Evolutionary conservation across 1,140 invertebrate species (phyloP).

Genomic region (Cydia amplana): DNA sequence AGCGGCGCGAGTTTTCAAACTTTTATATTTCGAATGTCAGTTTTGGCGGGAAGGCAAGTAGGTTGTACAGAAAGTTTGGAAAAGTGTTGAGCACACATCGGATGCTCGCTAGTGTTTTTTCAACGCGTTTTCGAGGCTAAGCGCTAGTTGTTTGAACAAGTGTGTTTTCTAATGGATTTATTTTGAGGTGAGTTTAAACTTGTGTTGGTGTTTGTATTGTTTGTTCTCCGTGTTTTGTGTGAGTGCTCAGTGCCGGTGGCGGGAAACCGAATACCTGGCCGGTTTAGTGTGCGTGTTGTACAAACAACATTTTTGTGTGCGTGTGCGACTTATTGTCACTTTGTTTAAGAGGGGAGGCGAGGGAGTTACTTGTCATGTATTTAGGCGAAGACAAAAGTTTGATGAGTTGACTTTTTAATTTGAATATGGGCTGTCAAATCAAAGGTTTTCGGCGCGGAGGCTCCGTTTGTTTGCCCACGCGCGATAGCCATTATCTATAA

Average conservation of each 20-base stretch:
- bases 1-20: slow-evolving; percentile 36
- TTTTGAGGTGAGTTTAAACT: slow-evolving; percentile 80
- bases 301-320: slow-evolving; percentile 65
- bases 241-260: slow-evolving; percentile 71
- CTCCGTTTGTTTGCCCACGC: slow-evolving; percentile 48
- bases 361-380: slow-evolving; percentile 77
- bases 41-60: slow-evolving; percentile 66
- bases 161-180: slow-evolving; percentile 80
- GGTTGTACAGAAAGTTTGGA: slow-evolving; percentile 73
- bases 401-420: slow-evolving; percentile 77
- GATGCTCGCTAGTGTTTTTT: slow-evolving; percentile 76
- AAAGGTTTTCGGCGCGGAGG: background rate
- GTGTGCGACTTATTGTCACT: slow-evolving; percentile 74
- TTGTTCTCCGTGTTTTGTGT: slow-evolving; percentile 76
- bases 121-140: slow-evolving; percentile 79
- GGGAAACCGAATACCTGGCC: slow-evolving; percentile 78
- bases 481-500: slow-evolving; percentile 47
- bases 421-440: slow-evolving; percentile 31
- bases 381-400: slow-evolving; percentile 75
- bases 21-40: slow-evolving; percentile 40
- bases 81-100: slow-evolving; percentile 74
- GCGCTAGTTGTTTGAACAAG: slow-evolving; percentile 79
- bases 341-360: slow-evolving; percentile 67
- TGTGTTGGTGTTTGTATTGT: slow-evolving; percentile 79
- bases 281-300: slow-evolving; percentile 64